Evolutionary conservation across 2,888 invertebrate species (phyloP), one percentile per base, ranked within the genome.

Genomic region (Torymus aiolomorphi): DNA sequence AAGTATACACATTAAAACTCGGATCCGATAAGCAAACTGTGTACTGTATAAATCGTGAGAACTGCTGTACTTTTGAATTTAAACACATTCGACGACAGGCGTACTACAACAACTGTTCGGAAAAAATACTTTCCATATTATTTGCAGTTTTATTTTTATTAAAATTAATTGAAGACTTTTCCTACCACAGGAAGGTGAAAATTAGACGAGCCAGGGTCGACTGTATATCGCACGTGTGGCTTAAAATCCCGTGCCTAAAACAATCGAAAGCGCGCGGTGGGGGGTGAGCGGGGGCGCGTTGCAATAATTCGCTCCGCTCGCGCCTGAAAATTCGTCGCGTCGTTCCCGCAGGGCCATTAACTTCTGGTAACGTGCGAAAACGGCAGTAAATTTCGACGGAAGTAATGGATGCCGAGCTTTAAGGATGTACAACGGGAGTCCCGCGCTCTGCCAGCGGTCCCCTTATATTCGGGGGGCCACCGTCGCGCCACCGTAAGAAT

Each of bases 351-450:
- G 86, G 83, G 84, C 86, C 85, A 88, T 88, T 88, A 88, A 87
- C 85, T 85, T 87, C 83, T 86, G 85, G 88, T 86, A 88, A 89
- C 86, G 89, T 87, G 89, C 87, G 89, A 88, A 90, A 90, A 89
- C 85, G 87, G 87, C 83, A 88, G 87, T 89, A 89, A 89, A 89
- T 89, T 89, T 86, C 72, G 85, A 82, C 82, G 84, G 83, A 82
- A 84, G 86, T 88, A 89, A 89, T 88, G 89, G 88, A 84, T 87
- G 86, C 85, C 84, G 85, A 86, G 86, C 86, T 87, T 86, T 86
- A 87, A 88, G 87, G 88, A 88, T 87, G 87, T 85, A 86, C 86
- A 88, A 80, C 80, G 82, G 82, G 62, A 57, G 77, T 65, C 65
- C 52, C 84, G 85, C 83, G 84, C 83, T 84, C 82, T 82, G 82